phyloP scores from a whole-genome alignment of 2,797 vertebrate species.

The Fistularia commersonii region DNA sequence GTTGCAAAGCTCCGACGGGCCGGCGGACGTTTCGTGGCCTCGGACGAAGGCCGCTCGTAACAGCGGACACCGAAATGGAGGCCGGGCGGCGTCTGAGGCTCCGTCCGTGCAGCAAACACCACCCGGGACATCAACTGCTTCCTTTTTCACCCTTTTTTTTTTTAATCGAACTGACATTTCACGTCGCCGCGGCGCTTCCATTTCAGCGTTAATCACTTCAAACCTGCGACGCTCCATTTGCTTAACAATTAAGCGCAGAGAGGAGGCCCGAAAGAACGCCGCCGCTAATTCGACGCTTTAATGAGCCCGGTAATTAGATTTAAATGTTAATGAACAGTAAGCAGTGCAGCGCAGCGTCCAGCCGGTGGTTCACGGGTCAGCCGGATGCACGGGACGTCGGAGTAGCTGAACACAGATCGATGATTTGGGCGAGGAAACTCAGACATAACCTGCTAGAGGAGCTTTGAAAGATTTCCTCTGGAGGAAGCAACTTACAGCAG shows the following conservation, averaged over 20 bases:
- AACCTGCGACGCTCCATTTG: slow-evolving; percentile 70
- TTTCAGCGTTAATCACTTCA: slow-evolving; percentile 72
- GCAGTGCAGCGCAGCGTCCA: slow-evolving; percentile 41
- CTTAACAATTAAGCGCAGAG: slow-evolving; percentile 70
- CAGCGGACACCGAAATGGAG: too few species aligned
- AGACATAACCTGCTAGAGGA: slow-evolving; percentile 1
- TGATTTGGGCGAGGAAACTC: too few species aligned
- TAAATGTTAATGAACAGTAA: slow-evolving; percentile 74
- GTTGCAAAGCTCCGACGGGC: too few species aligned
- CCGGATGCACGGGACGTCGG: slow-evolving; percentile 20
- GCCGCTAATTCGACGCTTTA: slow-evolving; percentile 73
- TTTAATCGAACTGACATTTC: slow-evolving; percentile 64
- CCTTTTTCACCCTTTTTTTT: slow-evolving; percentile 22
- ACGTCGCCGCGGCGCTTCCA: slow-evolving; percentile 48
- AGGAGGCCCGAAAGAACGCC: slow-evolving; percentile 60
- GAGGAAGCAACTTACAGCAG: too few species aligned
- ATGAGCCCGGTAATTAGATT: slow-evolving; percentile 73
- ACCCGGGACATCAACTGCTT: slow-evolving; percentile 49
- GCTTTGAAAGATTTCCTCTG: not conserved
- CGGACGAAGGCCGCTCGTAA: too few species aligned
- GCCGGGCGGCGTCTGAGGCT: too few species aligned
- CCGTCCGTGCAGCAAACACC: too few species aligned
- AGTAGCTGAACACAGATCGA: not conserved
- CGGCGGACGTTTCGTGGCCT: too few species aligned
- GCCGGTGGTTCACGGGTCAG: slow-evolving; percentile 32